Conservation (phyloP, 2,797 vertebrate species). For the Sebastiscus albofasciatus region DNA sequence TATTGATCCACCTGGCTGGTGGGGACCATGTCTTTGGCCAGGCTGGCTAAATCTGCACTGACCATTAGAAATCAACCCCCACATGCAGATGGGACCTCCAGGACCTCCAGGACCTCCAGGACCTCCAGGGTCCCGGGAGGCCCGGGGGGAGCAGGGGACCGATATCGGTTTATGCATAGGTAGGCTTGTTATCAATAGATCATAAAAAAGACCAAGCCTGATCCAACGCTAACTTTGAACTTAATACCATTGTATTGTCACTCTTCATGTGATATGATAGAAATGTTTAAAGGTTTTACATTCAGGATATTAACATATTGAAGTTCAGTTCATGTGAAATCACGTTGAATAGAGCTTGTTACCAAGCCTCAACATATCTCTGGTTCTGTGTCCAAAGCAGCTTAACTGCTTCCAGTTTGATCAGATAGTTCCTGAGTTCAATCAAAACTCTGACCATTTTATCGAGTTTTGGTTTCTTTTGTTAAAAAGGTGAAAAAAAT, state of each 20-base stretch:
- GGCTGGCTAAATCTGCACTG: constrained; percentile 38
- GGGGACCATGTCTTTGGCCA: constrained; percentile 24
- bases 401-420: too few species aligned
- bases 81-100: constrained; percentile 36
- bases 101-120: too few species aligned
- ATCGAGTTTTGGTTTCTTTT: not conserved
- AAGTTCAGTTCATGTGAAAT: not conserved
- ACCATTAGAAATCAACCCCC: constrained; percentile 36
- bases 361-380: not conserved
- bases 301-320: not conserved
- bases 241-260: not conserved
- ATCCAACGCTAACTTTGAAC: not conserved
- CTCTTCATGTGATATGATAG: not conserved
- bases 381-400: not conserved
- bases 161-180: constrained; percentile 11
- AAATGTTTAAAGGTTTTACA: not conserved
- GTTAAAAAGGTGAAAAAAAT: not conserved
- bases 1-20: constrained; percentile 67
- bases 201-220: not conserved
- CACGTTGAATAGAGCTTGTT: not conserved
- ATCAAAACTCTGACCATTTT: not conserved
- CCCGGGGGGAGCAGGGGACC: not conserved
- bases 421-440: too few species aligned
- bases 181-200: constrained; percentile 20
- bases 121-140: not conserved